These are phyloP conservation scores for Scaptodrosophila latifasciaeformis DNA, from an alignment of 2,888 invertebrate species.

Conservation along the genomic window DNA sequence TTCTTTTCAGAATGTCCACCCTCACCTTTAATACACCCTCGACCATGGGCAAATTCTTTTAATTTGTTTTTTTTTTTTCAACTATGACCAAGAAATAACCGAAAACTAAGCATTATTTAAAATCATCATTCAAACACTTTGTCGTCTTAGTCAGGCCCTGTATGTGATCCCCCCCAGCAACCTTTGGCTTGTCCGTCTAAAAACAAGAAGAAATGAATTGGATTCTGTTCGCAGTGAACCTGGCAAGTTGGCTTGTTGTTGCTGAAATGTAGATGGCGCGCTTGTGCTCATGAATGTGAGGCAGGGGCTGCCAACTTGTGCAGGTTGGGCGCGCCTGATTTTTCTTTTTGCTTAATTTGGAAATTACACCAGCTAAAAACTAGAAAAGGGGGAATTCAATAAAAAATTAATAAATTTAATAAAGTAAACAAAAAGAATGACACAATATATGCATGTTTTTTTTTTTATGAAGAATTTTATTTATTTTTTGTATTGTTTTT, in stretches of 20 bases:
- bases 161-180: too few relatives aligned
- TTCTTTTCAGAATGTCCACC: conserved; percentile 17
- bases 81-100: neutral
- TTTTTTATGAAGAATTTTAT: too few relatives aligned
- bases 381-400: neutral
- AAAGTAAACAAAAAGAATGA: conserved; percentile 8
- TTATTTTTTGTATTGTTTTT: conserved; percentile 21
- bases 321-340: too few relatives aligned
- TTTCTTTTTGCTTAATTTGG: too few relatives aligned
- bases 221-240: neutral
- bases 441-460: conserved; percentile 8
- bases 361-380: too few relatives aligned
- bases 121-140: neutral
- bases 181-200: too few relatives aligned
- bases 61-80: conserved; percentile 2
- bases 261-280: too few relatives aligned
- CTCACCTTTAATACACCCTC: conserved; percentile 30
- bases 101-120: neutral
- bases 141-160: too few relatives aligned
- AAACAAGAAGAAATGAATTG: too few relatives aligned
- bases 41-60: conserved; percentile 31
- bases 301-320: too few relatives aligned
- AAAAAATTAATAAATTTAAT: neutral
- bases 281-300: too few relatives aligned
- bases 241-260: too few relatives aligned